Evolutionary conservation across 2,113 vertebrate species (phyloP).

Genomic region (Spea bombifrons): DNA sequence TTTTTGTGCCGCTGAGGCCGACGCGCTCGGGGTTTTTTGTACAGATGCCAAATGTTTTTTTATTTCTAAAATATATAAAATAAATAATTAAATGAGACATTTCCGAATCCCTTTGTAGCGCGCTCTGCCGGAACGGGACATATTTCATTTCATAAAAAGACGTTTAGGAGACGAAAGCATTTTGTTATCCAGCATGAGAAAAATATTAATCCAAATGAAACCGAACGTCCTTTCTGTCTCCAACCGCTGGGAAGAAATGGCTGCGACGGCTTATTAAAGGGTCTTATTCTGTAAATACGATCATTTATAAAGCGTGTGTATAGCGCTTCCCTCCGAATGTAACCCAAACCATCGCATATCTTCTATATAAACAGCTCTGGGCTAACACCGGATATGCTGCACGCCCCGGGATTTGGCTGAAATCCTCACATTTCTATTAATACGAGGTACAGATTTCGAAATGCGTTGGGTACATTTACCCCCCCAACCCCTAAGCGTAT

Average conservation of each 20-base stretch:
- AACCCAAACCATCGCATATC: not conserved
- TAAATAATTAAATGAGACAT: not conserved
- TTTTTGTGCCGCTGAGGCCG: not conserved
- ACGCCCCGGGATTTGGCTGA: not conserved
- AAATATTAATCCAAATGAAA: not conserved
- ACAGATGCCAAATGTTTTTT: not conserved
- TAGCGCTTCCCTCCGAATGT: not conserved
- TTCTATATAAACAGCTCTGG: not conserved
- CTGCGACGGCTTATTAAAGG: not conserved
- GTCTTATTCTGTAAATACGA: not conserved
- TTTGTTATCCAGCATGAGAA: not conserved
- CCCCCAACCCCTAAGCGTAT: too few relatives aligned
- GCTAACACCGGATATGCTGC: not conserved
- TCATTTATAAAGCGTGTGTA: not conserved
- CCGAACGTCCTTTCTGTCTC: not conserved
- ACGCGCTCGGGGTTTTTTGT: not conserved
- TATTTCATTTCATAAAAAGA: conserved; percentile 6
- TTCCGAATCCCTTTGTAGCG: not conserved
- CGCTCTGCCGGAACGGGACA: not conserved
- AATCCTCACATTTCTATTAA: not conserved
- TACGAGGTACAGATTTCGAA: too few relatives aligned
- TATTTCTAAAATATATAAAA: not conserved
- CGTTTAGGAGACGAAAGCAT: not conserved
- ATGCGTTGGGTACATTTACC: too few relatives aligned
- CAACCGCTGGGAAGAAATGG: not conserved